These are phyloP conservation scores for Amphiduros pacificus DNA, from an alignment of 2,888 invertebrate genomes.

Conservation along the genomic window DNA sequence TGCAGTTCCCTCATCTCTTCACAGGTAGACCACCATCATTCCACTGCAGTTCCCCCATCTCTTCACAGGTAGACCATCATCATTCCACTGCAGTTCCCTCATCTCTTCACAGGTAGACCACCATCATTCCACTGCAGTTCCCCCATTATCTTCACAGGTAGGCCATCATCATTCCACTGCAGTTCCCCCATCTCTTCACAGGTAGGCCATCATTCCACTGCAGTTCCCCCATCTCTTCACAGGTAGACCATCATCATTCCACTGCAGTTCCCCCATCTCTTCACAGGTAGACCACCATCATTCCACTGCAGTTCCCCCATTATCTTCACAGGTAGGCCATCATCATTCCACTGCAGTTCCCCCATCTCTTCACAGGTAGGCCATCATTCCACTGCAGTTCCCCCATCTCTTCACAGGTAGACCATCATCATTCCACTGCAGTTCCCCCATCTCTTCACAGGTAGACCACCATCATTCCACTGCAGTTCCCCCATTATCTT, in stretches of 20 bases:
- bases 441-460: conserved; percentile 65
- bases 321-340: conserved; percentile 63
- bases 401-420: conserved; percentile 64
- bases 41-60: conserved; percentile 65
- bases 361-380: conserved; percentile 65
- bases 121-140: no score
- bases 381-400: conserved; percentile 64
- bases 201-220: conserved; percentile 64
- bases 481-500: no score
- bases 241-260: conserved; percentile 64
- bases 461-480: conserved; percentile 38
- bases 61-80: conserved; percentile 63
- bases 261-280: conserved; percentile 64
- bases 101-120: conserved; percentile 61
- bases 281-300: conserved; percentile 53
- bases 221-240: conserved; percentile 65
- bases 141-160: no score
- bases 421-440: conserved; percentile 64
- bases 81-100: conserved; percentile 64
- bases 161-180: conserved; percentile 63
- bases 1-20: no score
- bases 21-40: conserved; percentile 64
- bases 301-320: no score
- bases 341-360: conserved; percentile 64
- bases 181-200: conserved; percentile 65